Evolutionary conservation across 2,888 invertebrate species (phyloP), one percentile per base, ranked within the genome.

Genomic region (Beris chalybata): DNA sequence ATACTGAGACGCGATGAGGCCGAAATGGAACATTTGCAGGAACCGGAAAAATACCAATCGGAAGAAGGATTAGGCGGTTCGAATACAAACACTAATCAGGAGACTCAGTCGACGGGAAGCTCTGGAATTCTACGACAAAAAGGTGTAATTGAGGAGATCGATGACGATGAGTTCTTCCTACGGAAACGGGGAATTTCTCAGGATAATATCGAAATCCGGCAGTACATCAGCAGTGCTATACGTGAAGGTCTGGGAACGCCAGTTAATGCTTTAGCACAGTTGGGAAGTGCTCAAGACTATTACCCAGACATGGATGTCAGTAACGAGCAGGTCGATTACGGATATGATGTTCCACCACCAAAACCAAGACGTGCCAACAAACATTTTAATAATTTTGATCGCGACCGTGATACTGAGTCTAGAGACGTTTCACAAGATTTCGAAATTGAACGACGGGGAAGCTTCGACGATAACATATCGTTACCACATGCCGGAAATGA

Each of bases 121-220:
- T 87, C 87, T 0, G 79, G 81, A 32, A 84, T 84, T 53, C 74
- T 82, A 38, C 78, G 83, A 30, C 82, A 86, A 59, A 84, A 84
- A 59, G 88, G 88, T 0, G 89, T 91, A 4, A 85, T 93, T 74
- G 93, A 93, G 81, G 92, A 93, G 82, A 90, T 93, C 71, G 89
- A 92, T 76, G 90, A 91, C 52, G 93, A 93, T 79, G 92, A 93
- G 82, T 93, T 93, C 82, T 92, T 92, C 78, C 83, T 93, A 69
- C 85, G 92, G 72, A 89, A 90, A 79, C 88, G 90, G 77, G 92
- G 91, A 69, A 88, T 92, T 75, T 91, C 92, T 71, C 88, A 89
- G 75, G 92, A 92, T 79, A 89, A 92, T 81, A 90, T 92, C 76
- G 89, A 89, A 79, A 84, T 91, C 67, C 89, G 90, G 68, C 86